These are phyloP conservation scores for Mesodorylaimus sp. DNA, from an alignment of 2,888 invertebrate genomes.

Conservation along the genomic window DNA sequence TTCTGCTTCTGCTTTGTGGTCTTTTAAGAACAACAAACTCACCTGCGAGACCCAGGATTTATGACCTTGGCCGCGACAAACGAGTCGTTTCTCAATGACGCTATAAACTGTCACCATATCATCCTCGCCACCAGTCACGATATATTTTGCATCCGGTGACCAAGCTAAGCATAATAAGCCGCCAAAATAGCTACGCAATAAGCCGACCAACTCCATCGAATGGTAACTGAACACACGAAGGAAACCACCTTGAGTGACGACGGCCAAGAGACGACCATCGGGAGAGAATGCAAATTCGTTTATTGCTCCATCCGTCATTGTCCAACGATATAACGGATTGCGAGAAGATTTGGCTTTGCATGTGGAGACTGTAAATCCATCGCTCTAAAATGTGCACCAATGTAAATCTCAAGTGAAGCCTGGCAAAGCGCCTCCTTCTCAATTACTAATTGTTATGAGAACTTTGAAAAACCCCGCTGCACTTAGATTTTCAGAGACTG, in stretches of 20 bases:
- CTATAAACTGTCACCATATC: slow-evolving; percentile 95
- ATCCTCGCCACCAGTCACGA: slow-evolving; percentile 89
- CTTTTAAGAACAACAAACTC: too few species aligned
- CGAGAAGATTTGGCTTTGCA: slow-evolving; percentile 87
- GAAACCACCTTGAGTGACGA: slow-evolving; percentile 50
- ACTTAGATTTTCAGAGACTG: too few species aligned
- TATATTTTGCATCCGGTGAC: slow-evolving; percentile 83
- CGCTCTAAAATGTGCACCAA: slow-evolving; percentile 42
- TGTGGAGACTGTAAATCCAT: slow-evolving; percentile 77
- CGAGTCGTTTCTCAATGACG: slow-evolving; percentile 69
- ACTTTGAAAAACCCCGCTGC: too few species aligned
- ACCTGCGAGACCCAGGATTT: slow-evolving; percentile 95
- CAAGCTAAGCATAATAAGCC: slow-evolving; percentile 91
- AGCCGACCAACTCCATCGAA: slow-evolving; percentile 81
- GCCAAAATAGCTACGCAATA: slow-evolving; percentile 70
- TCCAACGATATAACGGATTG: slow-evolving; percentile 69
- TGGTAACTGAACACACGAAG: slow-evolving; percentile 80
- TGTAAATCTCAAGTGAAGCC: background rate
- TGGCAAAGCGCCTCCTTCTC: too few species aligned
- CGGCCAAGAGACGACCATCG: slow-evolving; percentile 64
- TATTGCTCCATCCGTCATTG: slow-evolving; percentile 43
- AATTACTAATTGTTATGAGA: too few species aligned
- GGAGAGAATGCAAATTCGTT: slow-evolving; percentile 96
- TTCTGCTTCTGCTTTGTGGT: too few species aligned
- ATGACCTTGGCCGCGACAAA: slow-evolving; percentile 93